These are phyloP conservation scores for Cyprinodon variegatus DNA, from an alignment of 2,113 vertebrate species.

Conservation along the genomic window DNA sequence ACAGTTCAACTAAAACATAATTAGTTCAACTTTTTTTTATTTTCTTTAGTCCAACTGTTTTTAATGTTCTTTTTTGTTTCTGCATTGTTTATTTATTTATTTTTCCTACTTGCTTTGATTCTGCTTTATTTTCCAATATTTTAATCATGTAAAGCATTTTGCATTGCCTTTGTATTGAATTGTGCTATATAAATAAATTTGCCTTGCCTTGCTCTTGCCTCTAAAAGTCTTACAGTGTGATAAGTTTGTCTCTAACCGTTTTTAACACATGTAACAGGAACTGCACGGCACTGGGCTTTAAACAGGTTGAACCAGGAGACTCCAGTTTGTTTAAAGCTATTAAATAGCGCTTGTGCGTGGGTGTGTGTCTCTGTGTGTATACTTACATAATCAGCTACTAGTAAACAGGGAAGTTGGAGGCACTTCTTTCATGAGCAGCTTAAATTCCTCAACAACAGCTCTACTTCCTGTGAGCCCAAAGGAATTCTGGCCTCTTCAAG, in stretches of 20 bases:
- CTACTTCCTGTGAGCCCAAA: conserved; percentile 25
- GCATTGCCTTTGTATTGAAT: too few species aligned
- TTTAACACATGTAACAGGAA: neutral
- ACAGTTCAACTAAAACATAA: too few species aligned
- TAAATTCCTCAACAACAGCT: conserved; percentile 19
- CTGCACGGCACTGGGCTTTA: neutral
- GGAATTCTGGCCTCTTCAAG: conserved; percentile 8
- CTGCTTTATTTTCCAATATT: too few species aligned
- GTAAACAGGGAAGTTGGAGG: conserved; percentile 34
- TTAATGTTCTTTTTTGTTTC: too few species aligned
- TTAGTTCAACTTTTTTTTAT: too few species aligned
- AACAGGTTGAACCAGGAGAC: conserved; percentile 10
- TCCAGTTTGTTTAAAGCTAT: neutral
- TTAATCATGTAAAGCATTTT: too few species aligned
- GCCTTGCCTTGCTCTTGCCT: too few species aligned
- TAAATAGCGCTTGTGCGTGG: neutral
- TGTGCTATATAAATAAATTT: too few species aligned
- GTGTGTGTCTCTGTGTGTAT: conserved; percentile 17
- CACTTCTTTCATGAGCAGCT: neutral
- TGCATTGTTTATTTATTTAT: too few species aligned
- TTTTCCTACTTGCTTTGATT: too few species aligned
- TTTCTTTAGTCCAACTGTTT: too few species aligned
- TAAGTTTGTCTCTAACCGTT: neutral
- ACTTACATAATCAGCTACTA: conserved; percentile 40
- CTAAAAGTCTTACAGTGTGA: neutral